phyloP scores from a whole-genome alignment of 2,113 vertebrate genomes.

The human (Homo sapiens) region GRCh38 chrX:50718501-50719000 shows the following conservation, averaged over 20 bases:
- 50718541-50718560: neutral
- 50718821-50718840: neutral
- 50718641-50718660: neutral
- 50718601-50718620: neutral
- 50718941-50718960: slow-evolving; percentile 40
- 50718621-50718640: slow-evolving; percentile 23
- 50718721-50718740: slow-evolving; percentile 16
- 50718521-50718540: slow-evolving; percentile 14
- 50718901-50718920: slow-evolving; percentile 16
- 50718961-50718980: neutral
- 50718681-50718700: neutral
- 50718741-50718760: neutral
- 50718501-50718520: slow-evolving; percentile 37
- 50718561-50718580: neutral
- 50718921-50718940: slow-evolving; percentile 21
- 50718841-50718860: neutral
- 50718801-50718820: slow-evolving; percentile 1
- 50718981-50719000: slow-evolving; percentile 56
- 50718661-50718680: neutral
- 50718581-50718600: slow-evolving; percentile 11
- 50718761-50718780: neutral
- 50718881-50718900: neutral
- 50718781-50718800: slow-evolving; percentile 24
- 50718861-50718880: neutral
- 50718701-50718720: neutral